A percentile compares a stretch with the other conserved stretches of the same genome.
Conservation (phyloP, 2,113 vertebrate species). For the Pyrgilauda ruficollis region DNA sequence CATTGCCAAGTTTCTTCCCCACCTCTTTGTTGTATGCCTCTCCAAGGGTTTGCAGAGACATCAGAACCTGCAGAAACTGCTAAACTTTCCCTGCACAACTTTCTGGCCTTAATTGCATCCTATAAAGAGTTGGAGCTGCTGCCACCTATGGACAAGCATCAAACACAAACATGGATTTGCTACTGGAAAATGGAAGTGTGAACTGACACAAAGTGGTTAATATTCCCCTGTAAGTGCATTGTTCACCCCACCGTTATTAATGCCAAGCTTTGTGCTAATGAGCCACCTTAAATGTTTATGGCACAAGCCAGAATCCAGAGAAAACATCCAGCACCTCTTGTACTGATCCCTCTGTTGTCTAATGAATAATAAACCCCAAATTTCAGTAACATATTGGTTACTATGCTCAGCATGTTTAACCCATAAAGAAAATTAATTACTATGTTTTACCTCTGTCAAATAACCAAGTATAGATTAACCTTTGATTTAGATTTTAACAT, state of each 20-base stretch:
- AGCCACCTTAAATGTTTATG: not conserved
- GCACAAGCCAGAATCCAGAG: not conserved
- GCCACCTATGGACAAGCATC: slow-evolving; percentile 40
- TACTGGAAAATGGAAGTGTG: not conserved
- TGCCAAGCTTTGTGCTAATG: not conserved
- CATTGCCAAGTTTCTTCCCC: not conserved
- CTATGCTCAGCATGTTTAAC: slow-evolving; percentile 36
- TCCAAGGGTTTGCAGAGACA: not conserved
- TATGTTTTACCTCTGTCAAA: slow-evolving; percentile 58
- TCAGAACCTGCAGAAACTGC: not conserved
- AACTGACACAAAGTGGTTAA: not conserved
- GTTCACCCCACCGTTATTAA: not conserved
- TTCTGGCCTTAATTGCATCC: not conserved
- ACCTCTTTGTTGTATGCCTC: not conserved
- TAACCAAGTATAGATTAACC: slow-evolving; percentile 68
- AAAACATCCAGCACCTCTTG: not conserved
- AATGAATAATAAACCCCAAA: slow-evolving; percentile 41
- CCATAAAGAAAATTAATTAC: slow-evolving; percentile 63
- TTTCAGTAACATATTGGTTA: slow-evolving; percentile 40
- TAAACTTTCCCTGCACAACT: not conserved
- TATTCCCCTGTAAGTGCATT: not conserved
- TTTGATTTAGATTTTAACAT: slow-evolving; percentile 66
- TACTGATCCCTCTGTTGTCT: not conserved
- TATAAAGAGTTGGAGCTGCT: slow-evolving; percentile 25
- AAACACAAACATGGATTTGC: not conserved